Conservation (phyloP, 2,797 vertebrate species). For the Tokudaia tokunoshimensis region DNA sequence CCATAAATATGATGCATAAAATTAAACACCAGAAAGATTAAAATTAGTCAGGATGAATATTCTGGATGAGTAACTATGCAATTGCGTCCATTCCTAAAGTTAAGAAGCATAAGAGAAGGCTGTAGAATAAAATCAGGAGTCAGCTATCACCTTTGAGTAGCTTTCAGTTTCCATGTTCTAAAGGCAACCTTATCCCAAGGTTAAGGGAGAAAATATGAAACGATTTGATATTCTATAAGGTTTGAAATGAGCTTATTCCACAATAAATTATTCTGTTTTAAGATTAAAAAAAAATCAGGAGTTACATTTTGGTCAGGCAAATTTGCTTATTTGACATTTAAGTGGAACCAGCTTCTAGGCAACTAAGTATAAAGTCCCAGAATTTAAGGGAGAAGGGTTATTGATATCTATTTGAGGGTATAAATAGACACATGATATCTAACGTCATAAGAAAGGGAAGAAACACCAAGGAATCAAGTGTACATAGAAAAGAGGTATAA, state of each 20-base stretch:
- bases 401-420: background rate
- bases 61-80: background rate
- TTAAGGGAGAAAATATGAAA: too few species aligned
- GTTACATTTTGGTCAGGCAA: background rate
- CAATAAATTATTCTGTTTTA: too few species aligned
- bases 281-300: background rate
- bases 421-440: background rate
- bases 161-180: too few species aligned
- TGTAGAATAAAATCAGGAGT: background rate
- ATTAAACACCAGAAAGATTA: background rate
- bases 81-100: background rate
- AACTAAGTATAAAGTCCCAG: background rate
- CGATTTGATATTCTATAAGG: too few species aligned
- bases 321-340: background rate
- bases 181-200: too few species aligned
- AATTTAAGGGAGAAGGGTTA: background rate
- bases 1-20: background rate
- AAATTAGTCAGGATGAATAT: background rate
- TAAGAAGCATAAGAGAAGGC: background rate
- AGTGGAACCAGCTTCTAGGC: background rate
- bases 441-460: background rate
- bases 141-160: too few species aligned
- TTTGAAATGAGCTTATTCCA: too few species aligned
- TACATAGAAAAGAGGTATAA: background rate
- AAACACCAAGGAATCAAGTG: background rate